Conservation (phyloP, 2,797 vertebrate species). For the Centropyge bicolor region DNA sequence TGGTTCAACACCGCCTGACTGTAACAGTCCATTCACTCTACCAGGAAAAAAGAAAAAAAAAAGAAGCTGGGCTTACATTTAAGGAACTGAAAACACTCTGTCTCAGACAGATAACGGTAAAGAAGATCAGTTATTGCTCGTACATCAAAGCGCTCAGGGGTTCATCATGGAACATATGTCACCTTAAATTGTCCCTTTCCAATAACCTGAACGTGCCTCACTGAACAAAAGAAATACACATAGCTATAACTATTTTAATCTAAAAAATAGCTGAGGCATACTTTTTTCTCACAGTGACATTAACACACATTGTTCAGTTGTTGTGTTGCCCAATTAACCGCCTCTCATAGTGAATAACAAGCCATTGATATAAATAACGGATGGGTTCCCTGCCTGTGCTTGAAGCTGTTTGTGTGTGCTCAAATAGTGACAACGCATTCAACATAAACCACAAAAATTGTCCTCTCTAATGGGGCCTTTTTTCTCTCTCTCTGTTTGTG, state of each 20-base stretch:
- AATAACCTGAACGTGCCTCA: neutral
- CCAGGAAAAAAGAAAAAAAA: slow-evolving; percentile 71
- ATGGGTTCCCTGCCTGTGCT: slow-evolving; percentile 44
- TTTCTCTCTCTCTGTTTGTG: slow-evolving; percentile 19
- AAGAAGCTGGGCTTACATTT: slow-evolving; percentile 67
- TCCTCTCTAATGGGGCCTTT: slow-evolving; percentile 35
- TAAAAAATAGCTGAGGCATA: slow-evolving; percentile 18
- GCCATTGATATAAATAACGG: slow-evolving; percentile 63
- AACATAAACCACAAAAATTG: slow-evolving; percentile 58
- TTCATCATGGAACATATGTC: slow-evolving; percentile 50
- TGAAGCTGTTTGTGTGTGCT: slow-evolving; percentile 48
- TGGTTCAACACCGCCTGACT: slow-evolving; percentile 62
- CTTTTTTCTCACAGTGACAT: slow-evolving; percentile 29
- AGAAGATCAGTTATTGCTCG: slow-evolving; percentile 70
- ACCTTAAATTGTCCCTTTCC: slow-evolving; percentile 30
- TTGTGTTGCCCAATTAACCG: slow-evolving; percentile 44
- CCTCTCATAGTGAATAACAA: slow-evolving; percentile 47
- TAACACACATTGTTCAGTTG: slow-evolving; percentile 39
- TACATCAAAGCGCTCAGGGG: slow-evolving; percentile 68
- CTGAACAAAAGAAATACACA: slow-evolving; percentile 13
- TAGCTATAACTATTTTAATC: slow-evolving; percentile 14
- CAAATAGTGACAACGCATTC: slow-evolving; percentile 46
- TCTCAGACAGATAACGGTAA: slow-evolving; percentile 81
- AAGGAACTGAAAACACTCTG: slow-evolving; percentile 82
- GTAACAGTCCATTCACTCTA: slow-evolving; percentile 68